Evolutionary conservation across 2,797 vertebrate genomes (phyloP).

Genomic region (Enteromius anoplus): DNA sequence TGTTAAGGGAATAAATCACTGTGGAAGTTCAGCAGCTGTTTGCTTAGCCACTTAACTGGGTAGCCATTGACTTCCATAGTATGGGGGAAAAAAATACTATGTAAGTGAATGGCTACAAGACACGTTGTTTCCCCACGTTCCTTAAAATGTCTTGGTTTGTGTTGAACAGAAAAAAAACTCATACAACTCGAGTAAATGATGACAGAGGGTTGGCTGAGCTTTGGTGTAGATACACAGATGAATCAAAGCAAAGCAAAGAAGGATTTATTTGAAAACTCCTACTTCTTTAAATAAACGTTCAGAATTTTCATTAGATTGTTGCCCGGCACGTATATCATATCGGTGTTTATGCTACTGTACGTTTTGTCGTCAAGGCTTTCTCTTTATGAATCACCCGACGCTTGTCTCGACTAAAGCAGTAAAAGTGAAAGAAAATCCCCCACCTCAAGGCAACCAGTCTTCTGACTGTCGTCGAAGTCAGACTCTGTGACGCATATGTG

Average conservation of each 20-base stretch:
- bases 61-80: not conserved
- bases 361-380: conserved; percentile 47
- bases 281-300: conserved; percentile 34
- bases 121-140: not conserved
- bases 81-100: not conserved
- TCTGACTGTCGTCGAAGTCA: not conserved
- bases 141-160: not conserved
- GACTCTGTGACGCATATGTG: conserved; percentile 34
- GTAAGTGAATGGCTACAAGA: not conserved
- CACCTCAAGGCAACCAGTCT: conserved; percentile 47
- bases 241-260: not conserved
- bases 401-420: conserved; percentile 35
- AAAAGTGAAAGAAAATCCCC: conserved; percentile 58
- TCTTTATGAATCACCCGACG: conserved; percentile 53
- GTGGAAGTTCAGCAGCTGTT: not conserved
- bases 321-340: conserved; percentile 19
- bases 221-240: not conserved
- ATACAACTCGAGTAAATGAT: not conserved
- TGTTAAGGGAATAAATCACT: not conserved
- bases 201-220: not conserved
- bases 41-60: not conserved
- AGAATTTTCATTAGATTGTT: not conserved
- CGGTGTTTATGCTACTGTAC: conserved; percentile 50
- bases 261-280: conserved; percentile 16
- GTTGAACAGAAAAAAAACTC: not conserved